Conservation (phyloP, 2,797 vertebrate species). For the Coracias cyanogaster region DNA sequence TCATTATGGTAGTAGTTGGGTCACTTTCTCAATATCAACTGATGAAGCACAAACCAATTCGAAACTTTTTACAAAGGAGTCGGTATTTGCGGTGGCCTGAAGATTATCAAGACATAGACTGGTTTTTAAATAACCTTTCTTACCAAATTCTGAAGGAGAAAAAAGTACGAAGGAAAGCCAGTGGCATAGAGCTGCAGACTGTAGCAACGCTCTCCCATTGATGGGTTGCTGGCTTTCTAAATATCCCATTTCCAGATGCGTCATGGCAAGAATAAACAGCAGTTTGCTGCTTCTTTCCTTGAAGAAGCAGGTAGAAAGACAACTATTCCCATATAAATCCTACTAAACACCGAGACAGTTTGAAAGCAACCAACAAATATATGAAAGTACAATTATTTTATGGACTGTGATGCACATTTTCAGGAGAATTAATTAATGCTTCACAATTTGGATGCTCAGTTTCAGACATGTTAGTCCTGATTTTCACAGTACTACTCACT, state of each 20-base stretch:
- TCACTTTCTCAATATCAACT: conserved; percentile 84
- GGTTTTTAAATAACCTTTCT: conserved; percentile 87
- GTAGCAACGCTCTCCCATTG: conserved; percentile 4
- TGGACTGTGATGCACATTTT: neutral
- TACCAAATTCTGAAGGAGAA: conserved; percentile 80
- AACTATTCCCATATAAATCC: neutral
- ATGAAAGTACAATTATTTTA: neutral
- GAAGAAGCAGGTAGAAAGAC: neutral
- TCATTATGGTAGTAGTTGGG: conserved; percentile 89
- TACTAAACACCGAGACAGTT: neutral
- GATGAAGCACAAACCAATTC: conserved; percentile 82
- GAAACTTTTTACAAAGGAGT: conserved; percentile 82
- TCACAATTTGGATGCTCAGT: neutral
- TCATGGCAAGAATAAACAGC: neutral
- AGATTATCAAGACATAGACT: conserved; percentile 88
- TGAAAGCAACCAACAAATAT: neutral
- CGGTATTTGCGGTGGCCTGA: conserved; percentile 89
- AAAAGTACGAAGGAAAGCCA: conserved; percentile 49
- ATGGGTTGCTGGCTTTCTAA: neutral
- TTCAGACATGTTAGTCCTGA: neutral
- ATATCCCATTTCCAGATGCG: neutral
- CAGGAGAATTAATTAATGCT: neutral
- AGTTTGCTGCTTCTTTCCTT: neutral
- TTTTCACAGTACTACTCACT: neutral
- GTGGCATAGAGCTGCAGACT: conserved; percentile 13